A percentile compares a stretch with the other conserved stretches of the same genome.
phyloP scores from a whole-genome alignment of 2,113 vertebrate species.

The Mus spicilegus region DNA sequence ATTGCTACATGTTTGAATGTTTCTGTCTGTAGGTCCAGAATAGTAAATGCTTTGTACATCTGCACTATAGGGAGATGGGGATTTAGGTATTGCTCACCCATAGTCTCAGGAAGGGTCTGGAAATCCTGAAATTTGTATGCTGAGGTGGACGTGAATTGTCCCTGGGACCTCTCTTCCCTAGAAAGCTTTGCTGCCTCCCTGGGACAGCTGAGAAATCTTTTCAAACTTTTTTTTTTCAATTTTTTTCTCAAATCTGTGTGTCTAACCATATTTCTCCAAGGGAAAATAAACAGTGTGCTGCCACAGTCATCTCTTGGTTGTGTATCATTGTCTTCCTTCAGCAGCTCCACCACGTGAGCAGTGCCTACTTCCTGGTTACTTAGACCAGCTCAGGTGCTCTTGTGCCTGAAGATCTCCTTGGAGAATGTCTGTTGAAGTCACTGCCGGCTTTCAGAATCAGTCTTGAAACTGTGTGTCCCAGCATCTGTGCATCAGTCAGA shows the following conservation, averaged over 20 bases:
- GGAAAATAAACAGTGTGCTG: background rate
- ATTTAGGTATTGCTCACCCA: background rate
- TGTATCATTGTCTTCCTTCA: background rate
- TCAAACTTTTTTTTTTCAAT: background rate
- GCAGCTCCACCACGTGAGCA: background rate
- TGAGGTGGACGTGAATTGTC: background rate
- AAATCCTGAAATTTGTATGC: background rate
- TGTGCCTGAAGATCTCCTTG: background rate
- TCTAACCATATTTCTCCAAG: background rate
- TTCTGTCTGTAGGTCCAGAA: background rate
- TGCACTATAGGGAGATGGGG: background rate
- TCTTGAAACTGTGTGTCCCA: background rate
- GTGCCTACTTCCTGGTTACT: background rate
- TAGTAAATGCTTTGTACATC: background rate
- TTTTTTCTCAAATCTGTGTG: background rate
- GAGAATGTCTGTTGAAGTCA: background rate
- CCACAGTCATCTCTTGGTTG: background rate
- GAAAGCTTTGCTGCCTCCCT: background rate
- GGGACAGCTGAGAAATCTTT: background rate
- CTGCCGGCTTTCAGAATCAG: background rate
- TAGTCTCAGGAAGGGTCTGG: background rate
- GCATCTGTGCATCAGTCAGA: background rate
- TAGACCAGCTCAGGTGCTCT: background rate
- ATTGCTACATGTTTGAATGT: background rate
- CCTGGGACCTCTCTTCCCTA: background rate